Base-by-base conservation (phyloP, 2,113 vertebrate species). In the Craseonycteris thonglongyai region DNA sequence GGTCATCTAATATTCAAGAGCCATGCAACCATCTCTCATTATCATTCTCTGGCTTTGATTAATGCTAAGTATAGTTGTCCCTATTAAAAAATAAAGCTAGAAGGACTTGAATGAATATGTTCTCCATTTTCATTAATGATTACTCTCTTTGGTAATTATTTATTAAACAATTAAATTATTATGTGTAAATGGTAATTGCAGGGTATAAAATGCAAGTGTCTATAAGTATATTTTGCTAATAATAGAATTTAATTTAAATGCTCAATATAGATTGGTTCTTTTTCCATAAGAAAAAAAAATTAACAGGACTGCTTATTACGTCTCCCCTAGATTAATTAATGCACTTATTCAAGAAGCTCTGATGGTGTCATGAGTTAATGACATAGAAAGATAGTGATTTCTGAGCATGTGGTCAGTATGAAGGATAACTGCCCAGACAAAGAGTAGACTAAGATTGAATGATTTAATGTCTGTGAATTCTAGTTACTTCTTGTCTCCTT, bases 91-190 rank as follows among this genome's bases (percentile, higher is more conserved):
- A 95, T 85, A 97, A 97, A 96, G 91, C 26, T 83, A 94, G 89
- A 97, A 96, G 74, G 65, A 95, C 76, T 97, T 58, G 87, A 92
- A 83, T 72, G 92, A 97, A 98, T 98, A 96, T 87, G 80, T 93
- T n/a, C 82, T 89, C 88, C 56, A 69, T 96, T 91, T 98, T 98
- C 92, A 96, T 98, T 98, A 97, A 96, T 95, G 83, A 97, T 95
- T 97, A 94, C 78, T 97, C 61, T 96, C 88, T 95, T 97, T 97
- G 91, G 82, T 95, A 85, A 85, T 97, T 98, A 96, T 97, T 98
- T 98, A 97, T 97, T 98, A 92, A 98, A 97, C 94, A 93, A 97
- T 97, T 96, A 97, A 97, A 96, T 97, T 97, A 91, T 89, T 91
- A 87, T 97, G 97, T 98, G 93, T 92, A 97, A 94, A 95, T 97